These are phyloP conservation scores for Autographa pulchrina DNA, from an alignment of 2,888 invertebrate species.

Conservation along the genomic window DNA sequence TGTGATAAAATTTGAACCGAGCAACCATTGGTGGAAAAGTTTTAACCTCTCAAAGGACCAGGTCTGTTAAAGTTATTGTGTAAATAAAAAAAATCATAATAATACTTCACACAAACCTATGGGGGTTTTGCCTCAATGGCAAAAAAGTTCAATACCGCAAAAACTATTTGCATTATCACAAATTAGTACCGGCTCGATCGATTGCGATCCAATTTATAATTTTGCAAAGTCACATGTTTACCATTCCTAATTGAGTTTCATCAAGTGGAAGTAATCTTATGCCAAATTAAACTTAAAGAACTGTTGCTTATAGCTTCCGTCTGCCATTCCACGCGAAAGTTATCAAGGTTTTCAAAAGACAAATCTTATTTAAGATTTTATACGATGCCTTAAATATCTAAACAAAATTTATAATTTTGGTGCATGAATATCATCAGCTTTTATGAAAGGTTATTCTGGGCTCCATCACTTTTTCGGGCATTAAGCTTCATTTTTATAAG, in stretches of 20 bases:
- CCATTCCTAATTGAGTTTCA: slow-evolving; percentile 5
- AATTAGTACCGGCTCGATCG: slow-evolving; percentile 13
- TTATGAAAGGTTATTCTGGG: too few species aligned
- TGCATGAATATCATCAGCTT: too few species aligned
- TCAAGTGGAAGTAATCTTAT: slow-evolving; percentile 19
- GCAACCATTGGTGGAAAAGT: too few species aligned
- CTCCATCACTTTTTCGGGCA: too few species aligned
- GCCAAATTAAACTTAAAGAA: slow-evolving; percentile 1
- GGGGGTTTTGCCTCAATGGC: not conserved
- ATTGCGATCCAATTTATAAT: slow-evolving; percentile 11
- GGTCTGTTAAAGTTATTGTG: too few species aligned
- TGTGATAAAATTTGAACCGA: too few species aligned
- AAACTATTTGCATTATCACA: slow-evolving; percentile 6
- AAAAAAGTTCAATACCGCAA: not conserved
- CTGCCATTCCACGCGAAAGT: not conserved
- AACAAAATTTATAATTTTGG: too few species aligned
- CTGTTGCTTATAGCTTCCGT: not conserved
- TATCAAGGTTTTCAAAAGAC: not conserved
- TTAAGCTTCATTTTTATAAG: too few species aligned
- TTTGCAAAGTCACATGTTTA: slow-evolving; percentile 33
- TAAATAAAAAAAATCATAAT: not conserved
- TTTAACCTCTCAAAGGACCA: too few species aligned
- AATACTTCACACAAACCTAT: not conserved
- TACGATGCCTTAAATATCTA: not conserved
- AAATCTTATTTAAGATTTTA: not conserved